Evolutionary conservation across 2,888 invertebrate species (phyloP).

Genomic region (Lasioglossum oenotherae): DNA sequence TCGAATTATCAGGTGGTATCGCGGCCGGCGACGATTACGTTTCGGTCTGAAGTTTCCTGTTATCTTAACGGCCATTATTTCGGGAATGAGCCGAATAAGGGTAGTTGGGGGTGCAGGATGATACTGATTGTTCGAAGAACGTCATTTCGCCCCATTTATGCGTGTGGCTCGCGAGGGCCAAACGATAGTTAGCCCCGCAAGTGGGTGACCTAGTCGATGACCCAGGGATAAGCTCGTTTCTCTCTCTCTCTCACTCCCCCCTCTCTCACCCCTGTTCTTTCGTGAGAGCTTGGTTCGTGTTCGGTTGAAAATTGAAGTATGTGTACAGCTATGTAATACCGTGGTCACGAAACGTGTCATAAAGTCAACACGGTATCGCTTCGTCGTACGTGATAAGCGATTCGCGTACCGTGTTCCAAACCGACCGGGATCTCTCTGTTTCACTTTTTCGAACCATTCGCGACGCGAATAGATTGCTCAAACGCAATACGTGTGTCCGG

Average conservation of each 20-base stretch:
- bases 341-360: constrained; percentile 58
- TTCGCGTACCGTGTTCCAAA: constrained; percentile 15
- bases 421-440: constrained; percentile 20
- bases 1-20: constrained; percentile 20
- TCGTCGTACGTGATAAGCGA: constrained; percentile 48
- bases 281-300: constrained; percentile 53
- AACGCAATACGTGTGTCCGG: constrained; percentile 21
- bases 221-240: constrained; percentile 56
- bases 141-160: constrained; percentile 30
- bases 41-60: constrained; percentile 19
- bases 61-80: constrained; percentile 35
- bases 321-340: constrained; percentile 35
- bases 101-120: not conserved
- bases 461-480: constrained; percentile 16
- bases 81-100: not conserved
- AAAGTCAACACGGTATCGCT: constrained; percentile 54
- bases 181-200: constrained; percentile 45
- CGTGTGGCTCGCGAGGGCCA: constrained; percentile 15
- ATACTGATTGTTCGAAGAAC: constrained; percentile 47
- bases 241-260: not conserved
- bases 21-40: not conserved
- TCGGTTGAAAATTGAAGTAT: constrained; percentile 52
- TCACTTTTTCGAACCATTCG: constrained; percentile 19
- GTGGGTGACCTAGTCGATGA: constrained; percentile 64
- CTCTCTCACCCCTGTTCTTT: constrained; percentile 33